Conservation (phyloP, 2,113 vertebrate genomes). For the Peromyscus polionotus region DNA sequence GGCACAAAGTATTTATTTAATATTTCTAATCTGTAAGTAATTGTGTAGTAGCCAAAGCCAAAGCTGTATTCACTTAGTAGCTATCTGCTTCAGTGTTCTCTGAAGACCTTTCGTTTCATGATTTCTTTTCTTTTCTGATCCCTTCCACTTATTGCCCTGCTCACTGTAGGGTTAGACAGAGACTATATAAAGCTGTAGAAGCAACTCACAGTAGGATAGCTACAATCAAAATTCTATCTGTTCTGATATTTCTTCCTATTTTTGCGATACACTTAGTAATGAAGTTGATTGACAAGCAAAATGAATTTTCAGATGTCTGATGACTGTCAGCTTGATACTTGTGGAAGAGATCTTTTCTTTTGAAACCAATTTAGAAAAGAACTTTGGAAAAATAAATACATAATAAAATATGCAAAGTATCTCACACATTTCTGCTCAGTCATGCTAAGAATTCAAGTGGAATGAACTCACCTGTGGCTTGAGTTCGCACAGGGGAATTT, state of each 20-base stretch:
- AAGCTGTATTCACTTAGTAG: not conserved
- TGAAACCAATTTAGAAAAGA: slow-evolving; percentile 32
- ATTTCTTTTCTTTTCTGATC: not conserved
- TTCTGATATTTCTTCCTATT: not conserved
- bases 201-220: not conserved
- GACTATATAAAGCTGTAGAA: not conserved
- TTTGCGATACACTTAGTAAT: not conserved
- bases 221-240: not conserved
- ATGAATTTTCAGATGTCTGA: slow-evolving; percentile 39
- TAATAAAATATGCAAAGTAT: slow-evolving; percentile 33
- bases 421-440: not conserved
- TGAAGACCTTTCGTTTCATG: not conserved
- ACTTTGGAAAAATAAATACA: not conserved
- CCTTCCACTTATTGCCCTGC: not conserved
- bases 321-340: not conserved
- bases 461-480: slow-evolving; percentile 47
- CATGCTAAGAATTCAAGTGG: not conserved
- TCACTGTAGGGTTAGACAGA: not conserved
- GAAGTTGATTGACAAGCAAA: not conserved
- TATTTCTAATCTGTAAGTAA: not conserved
- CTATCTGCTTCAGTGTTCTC: not conserved
- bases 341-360: not conserved
- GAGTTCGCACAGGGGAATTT: slow-evolving; percentile 23
- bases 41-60: not conserved
- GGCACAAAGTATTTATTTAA: not conserved